Percentiles rank a stretch among this genome's conserved stretches.
Evolutionary conservation across 2,888 invertebrate genomes (phyloP).

Genomic region (Zygaena filipendulae): DNA sequence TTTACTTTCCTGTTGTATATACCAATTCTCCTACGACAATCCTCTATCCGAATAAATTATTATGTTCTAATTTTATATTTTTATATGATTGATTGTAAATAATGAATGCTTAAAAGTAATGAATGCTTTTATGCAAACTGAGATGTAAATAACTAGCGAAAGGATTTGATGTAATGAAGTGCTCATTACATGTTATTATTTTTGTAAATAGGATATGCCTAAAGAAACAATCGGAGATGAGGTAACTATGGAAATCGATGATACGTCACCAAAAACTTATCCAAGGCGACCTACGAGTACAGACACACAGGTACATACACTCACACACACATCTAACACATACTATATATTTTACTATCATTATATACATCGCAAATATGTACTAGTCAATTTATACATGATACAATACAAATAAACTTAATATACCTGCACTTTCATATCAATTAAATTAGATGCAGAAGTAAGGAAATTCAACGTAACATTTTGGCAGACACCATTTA

Average conservation of each 20-base stretch:
- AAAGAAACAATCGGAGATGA: constrained; percentile 37
- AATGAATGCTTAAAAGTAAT: constrained; percentile 3
- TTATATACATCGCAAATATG: no score
- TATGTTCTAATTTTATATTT: neutral
- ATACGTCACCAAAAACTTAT: constrained; percentile 45
- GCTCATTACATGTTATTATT: no score
- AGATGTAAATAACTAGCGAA: no score
- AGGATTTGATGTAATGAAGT: no score
- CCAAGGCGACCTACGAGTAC: constrained; percentile 56
- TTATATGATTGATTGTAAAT: neutral
- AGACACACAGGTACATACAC: constrained; percentile 30
- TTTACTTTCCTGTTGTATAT: neutral
- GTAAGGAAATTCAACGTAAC: no score
- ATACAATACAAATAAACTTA: constrained; percentile 15
- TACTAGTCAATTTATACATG: no score
- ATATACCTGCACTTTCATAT: no score
- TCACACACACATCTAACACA: constrained; percentile 21
- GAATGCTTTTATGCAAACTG: constrained; percentile 14
- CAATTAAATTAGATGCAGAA: no score
- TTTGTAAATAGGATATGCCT: constrained; percentile 52
- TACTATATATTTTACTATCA: constrained; percentile 8
- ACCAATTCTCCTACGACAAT: neutral
- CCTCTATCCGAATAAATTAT: neutral
- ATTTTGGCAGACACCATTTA: no score
- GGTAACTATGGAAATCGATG: constrained; percentile 35